Conservation (phyloP, 2,797 vertebrate species). For the Scarus forsteni region DNA sequence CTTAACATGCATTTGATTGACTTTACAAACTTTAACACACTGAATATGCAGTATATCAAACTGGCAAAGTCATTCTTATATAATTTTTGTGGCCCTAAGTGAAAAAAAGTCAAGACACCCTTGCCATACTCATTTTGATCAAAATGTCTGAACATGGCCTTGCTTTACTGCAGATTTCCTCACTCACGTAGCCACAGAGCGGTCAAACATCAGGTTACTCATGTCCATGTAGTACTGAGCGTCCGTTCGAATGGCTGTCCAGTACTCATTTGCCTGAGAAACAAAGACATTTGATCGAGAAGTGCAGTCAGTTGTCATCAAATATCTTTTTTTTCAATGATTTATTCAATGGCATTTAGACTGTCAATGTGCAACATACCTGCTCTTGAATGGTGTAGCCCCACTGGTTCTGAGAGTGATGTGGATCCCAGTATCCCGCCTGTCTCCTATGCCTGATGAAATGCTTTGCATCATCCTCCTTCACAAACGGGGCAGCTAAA, state of each 20-base stretch:
- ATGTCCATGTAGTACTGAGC: slow-evolving; percentile 83
- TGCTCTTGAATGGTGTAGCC: slow-evolving; percentile 80
- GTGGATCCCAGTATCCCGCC: slow-evolving; percentile 77
- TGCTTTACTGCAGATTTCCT: neutral
- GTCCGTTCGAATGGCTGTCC: slow-evolving; percentile 70
- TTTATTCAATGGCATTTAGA: neutral
- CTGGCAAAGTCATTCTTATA: too few species aligned
- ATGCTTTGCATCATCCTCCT: slow-evolving; percentile 72
- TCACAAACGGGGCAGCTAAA: slow-evolving; percentile 72
- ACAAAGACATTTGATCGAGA: neutral
- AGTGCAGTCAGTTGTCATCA: neutral
- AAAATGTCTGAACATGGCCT: neutral
- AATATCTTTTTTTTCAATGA: neutral
- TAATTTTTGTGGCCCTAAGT: too few species aligned
- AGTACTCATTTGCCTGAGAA: slow-evolving; percentile 77
- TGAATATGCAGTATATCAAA: too few species aligned
- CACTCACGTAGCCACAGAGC: slow-evolving; percentile 75
- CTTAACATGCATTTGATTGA: too few species aligned
- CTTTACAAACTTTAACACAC: too few species aligned
- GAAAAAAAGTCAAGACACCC: neutral
- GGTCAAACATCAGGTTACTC: slow-evolving; percentile 78
- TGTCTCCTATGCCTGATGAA: slow-evolving; percentile 80
- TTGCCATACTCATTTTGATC: too few species aligned
- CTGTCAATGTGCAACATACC: slow-evolving; percentile 53
- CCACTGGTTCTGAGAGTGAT: slow-evolving; percentile 76